A percentile compares a stretch with the other conserved stretches of the same genome.
These are phyloP conservation scores for Cheilosia urbana DNA, from an alignment of 2,888 invertebrate genomes.

Conservation along the genomic window DNA sequence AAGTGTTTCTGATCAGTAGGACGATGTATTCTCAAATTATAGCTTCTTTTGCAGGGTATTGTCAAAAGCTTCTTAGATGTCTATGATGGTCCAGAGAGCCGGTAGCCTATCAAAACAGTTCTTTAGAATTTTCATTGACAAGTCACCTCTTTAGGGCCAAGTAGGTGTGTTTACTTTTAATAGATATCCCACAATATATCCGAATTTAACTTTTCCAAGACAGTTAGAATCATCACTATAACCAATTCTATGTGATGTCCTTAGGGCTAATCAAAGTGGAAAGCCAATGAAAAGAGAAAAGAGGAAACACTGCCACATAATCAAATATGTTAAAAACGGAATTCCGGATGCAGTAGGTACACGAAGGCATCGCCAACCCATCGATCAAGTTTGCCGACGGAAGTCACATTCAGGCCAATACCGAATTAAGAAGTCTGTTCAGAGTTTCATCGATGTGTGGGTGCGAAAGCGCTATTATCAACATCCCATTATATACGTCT, in stretches of 20 bases:
- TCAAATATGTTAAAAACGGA: not conserved
- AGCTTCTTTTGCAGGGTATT: no score
- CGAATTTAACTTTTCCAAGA: not conserved
- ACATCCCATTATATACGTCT: conserved; percentile 43
- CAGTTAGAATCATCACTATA: not conserved
- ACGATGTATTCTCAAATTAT: no score
- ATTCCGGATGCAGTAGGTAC: conserved; percentile 29
- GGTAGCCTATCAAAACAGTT: no score
- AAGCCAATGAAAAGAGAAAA: conserved; percentile 14
- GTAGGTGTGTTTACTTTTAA: no score
- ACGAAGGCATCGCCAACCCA: conserved; percentile 17
- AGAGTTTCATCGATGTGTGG: conserved; percentile 5
- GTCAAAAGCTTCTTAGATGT: no score
- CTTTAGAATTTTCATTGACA: no score
- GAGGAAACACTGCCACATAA: not conserved
- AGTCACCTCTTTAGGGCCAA: no score
- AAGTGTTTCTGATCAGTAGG: no score
- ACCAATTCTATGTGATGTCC: conserved; percentile 13
- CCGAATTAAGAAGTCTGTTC: conserved; percentile 14
- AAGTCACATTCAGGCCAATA: conserved; percentile 22
- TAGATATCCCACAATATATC: no score
- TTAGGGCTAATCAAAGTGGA: conserved; percentile 40
- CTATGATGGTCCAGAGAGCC: no score
- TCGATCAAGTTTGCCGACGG: conserved; percentile 3
- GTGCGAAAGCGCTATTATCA: not conserved